phyloP scores from a whole-genome alignment of 2,797 vertebrate genomes.

The Brachyalestes nurse region DNA sequence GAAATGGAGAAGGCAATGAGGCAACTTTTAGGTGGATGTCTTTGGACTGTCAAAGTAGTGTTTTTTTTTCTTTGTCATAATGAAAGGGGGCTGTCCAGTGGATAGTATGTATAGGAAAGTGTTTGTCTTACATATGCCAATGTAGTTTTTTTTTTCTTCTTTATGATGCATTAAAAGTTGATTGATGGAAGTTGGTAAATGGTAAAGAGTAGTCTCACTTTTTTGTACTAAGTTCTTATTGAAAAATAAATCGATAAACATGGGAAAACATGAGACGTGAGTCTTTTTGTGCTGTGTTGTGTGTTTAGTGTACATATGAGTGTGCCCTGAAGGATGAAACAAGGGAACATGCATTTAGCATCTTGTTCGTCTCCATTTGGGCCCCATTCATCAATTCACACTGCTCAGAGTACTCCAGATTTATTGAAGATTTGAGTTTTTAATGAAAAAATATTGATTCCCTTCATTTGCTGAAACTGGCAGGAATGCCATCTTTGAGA shows the following conservation, averaged over 20 bases:
- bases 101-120: conserved; percentile 92
- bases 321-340: too few relatives aligned
- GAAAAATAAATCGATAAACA: conserved; percentile 78
- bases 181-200: conserved; percentile 76
- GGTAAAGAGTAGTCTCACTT: conserved; percentile 79
- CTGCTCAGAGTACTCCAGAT: not conserved
- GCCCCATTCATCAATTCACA: not conserved
- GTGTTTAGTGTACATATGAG: too few relatives aligned
- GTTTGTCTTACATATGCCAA: conserved; percentile 95
- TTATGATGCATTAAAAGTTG: conserved; percentile 88
- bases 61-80: conserved; percentile 67
- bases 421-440: not conserved
- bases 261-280: conserved; percentile 61
- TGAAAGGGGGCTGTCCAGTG: conserved; percentile 83
- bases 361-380: not conserved
- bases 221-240: conserved; percentile 82
- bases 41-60: conserved; percentile 84
- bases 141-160: conserved; percentile 91
- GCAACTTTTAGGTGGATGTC: conserved; percentile 74
- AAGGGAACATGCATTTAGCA: too few relatives aligned
- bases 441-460: not conserved
- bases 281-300: not conserved
- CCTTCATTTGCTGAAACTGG: not conserved
- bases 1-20: conserved; percentile 67
- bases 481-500: not conserved